These are phyloP conservation scores for Rissa tridactyla DNA, from an alignment of 2,113 vertebrate species.

Conservation along the genomic window DNA sequence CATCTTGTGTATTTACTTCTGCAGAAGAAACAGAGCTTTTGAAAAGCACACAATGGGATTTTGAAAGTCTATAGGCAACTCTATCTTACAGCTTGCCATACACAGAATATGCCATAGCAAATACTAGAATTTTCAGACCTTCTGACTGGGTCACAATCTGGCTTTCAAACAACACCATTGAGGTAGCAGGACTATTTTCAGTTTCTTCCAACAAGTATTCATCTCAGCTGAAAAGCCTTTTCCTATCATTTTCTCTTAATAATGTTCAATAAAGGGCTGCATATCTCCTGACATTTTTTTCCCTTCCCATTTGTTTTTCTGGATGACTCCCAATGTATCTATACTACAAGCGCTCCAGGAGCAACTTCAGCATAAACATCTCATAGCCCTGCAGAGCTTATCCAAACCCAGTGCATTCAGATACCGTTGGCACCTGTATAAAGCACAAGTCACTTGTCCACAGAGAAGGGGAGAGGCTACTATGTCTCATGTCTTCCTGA, in stretches of 20 bases:
- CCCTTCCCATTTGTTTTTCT: not conserved
- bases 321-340: not conserved
- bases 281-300: not conserved
- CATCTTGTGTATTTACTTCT: not conserved
- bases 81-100: not conserved
- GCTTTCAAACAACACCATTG: not conserved
- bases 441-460: not conserved
- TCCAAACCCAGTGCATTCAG: not conserved
- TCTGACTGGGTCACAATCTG: not conserved
- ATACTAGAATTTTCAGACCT: not conserved
- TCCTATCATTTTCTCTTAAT: not conserved
- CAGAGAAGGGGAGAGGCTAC: not conserved
- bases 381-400: not conserved
- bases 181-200: not conserved
- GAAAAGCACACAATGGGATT: not conserved
- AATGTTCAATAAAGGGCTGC: not conserved
- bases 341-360: not conserved
- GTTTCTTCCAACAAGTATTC: not conserved
- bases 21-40: not conserved
- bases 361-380: not conserved
- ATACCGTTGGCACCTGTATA: rapidly evolving
- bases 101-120: not conserved
- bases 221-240: constrained; percentile 23
- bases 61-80: not conserved
- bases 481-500: not conserved